These are phyloP conservation scores for Drosophila nr. perissopoda DNA, from an alignment of 2,888 invertebrate genomes.

Conservation along the genomic window DNA sequence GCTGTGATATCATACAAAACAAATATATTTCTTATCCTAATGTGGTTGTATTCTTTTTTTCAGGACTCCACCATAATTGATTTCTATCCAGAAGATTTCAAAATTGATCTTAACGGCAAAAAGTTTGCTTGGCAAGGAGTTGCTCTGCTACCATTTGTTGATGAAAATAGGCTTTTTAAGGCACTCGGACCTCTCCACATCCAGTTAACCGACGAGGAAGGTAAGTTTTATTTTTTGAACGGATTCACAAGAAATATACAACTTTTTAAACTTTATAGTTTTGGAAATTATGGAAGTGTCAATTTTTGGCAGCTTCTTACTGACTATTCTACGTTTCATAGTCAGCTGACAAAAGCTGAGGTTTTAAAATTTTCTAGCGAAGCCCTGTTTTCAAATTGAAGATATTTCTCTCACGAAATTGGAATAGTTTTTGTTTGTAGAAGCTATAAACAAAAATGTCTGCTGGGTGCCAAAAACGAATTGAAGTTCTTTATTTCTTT, in stretches of 20 bases:
- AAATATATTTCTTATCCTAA: background rate
- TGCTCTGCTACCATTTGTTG: slow-evolving; percentile 98
- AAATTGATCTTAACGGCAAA: slow-evolving; percentile 99
- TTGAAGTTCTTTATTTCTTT: too few species aligned
- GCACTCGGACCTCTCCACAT: slow-evolving; percentile 93
- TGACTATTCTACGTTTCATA: background rate
- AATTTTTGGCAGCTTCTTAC: background rate
- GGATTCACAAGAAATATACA: background rate
- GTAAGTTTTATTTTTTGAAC: slow-evolving; percentile 84
- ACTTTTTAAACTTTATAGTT: background rate
- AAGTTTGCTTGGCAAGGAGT: slow-evolving; percentile 99
- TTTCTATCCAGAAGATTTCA: slow-evolving; percentile 99
- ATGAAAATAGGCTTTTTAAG: slow-evolving; percentile 94
- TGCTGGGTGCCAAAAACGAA: too few species aligned
- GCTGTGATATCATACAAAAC: background rate
- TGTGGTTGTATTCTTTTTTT: slow-evolving; percentile 5
- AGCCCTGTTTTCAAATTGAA: background rate
- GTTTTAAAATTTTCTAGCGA: too few species aligned
- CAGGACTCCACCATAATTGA: slow-evolving; percentile 97
- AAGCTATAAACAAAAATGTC: too few species aligned
- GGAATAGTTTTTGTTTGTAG: background rate
- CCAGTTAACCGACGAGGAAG: slow-evolving; percentile 93
- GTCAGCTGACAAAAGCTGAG: background rate
- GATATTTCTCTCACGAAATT: background rate
- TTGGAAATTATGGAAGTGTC: background rate